Evolutionary conservation across 2,797 vertebrate genomes (phyloP), one percentile per base, ranked within the genome.

Genomic region (Borostomias antarcticus): DNA sequence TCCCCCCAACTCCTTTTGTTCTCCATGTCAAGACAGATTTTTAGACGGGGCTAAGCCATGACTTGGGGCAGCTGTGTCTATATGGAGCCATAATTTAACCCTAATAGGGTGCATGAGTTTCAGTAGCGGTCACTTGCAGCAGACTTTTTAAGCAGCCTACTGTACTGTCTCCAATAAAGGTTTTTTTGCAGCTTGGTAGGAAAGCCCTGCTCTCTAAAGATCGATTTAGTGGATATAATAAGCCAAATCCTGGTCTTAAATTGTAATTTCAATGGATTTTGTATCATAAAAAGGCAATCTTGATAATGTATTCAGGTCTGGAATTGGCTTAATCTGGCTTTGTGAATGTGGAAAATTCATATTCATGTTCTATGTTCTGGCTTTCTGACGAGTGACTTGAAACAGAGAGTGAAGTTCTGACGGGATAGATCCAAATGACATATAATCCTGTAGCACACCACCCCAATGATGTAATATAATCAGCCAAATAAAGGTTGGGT

Each of bases 1-100:
- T 78, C 71, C 68, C 78, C 4, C 53, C 68, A 60, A 73, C 58
- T 47, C 69, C 75, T 80, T 86, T 83, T 86, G 83, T 85, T 83
- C 73, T 73, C 54, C 11, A 57, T 35, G 72, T 85, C 80, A 75
- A 70, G n/a, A 75, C 66, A 58, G 56, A 47, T 75, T 85, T 74
- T 66, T 13, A 47, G 70, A 51, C 28, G 15, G 59, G n/a, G 13
- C 28, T 40, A 43, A 70, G 68, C 65, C 59, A 60, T 25, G 28
- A 71, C 66, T 56, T 1, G n/a, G 77, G 71, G 79, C 77, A 67
- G 74, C 74, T 74, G 76, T 58, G 61, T 58, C 50, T 56, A 48
- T 58, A 37, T n/a, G 13, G 23, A 68, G 54, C 58, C 58, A 58
- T 79, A 78, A 81, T 80, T 70, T 52, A 72, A 60, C 75, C 71